Conservation (phyloP, 2,888 invertebrate species). For the Drosophila imparisetae region DNA sequence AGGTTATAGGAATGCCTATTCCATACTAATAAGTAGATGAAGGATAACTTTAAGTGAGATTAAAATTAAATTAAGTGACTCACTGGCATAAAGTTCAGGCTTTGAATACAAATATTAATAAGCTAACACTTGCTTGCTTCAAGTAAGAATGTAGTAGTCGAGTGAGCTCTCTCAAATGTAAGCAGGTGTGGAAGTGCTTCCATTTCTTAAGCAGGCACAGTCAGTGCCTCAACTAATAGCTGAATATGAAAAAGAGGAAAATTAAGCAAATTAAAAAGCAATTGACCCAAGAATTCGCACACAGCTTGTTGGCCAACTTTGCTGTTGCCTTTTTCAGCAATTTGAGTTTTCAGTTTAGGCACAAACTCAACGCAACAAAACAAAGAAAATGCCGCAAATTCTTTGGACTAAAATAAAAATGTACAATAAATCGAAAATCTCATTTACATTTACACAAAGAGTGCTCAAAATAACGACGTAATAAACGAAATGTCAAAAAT, state of each 20-base stretch:
- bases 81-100: background rate
- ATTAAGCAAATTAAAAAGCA: conserved; percentile 29
- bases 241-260: background rate
- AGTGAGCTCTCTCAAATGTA: too few relatives aligned
- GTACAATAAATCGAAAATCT: conserved; percentile 43
- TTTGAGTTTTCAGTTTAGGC: conserved; percentile 10
- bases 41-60: conserved; percentile 3
- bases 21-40: conserved; percentile 35
- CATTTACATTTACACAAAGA: conserved; percentile 47
- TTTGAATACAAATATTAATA: too few relatives aligned
- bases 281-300: conserved; percentile 30
- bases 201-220: too few relatives aligned
- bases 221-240: background rate
- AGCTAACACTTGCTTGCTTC: too few relatives aligned
- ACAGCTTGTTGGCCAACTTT: conserved; percentile 20
- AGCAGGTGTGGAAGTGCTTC: too few relatives aligned
- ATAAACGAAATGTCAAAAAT: conserved; percentile 71
- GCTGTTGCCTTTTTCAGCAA: conserved; percentile 14
- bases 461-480: conserved; percentile 61
- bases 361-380: conserved; percentile 3
- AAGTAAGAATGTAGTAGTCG: too few relatives aligned
- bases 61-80: conserved; percentile 1
- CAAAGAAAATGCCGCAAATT: conserved; percentile 52
- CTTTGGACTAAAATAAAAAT: conserved; percentile 47
- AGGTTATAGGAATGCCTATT: background rate